These are phyloP conservation scores for Eupeodes latifasciatus DNA, from an alignment of 2,888 invertebrate species.

Conservation along the genomic window DNA sequence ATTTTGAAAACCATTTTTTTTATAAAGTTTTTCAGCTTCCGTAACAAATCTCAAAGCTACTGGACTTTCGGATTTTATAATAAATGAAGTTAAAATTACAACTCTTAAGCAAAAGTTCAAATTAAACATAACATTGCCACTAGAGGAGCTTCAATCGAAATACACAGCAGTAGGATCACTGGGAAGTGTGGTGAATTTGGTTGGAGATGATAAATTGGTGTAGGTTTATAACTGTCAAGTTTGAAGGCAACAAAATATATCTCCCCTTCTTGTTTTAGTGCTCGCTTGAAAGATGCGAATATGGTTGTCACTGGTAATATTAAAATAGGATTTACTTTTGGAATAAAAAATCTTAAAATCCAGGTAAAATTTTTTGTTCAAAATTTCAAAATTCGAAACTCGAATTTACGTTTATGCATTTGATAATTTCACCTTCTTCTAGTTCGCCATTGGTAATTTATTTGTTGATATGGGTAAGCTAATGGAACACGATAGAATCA, in stretches of 20 bases:
- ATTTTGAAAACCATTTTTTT: neutral
- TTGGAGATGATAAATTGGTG: conserved; percentile 81
- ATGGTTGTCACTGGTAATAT: conserved; percentile 79
- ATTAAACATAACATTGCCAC: conserved; percentile 50
- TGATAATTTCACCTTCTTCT: conserved; percentile 1
- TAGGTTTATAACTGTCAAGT: conserved; percentile 73
- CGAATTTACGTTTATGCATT: too few relatives aligned
- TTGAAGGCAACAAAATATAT: neutral
- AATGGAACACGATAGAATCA: conserved; percentile 80
- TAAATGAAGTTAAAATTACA: conserved; percentile 55
- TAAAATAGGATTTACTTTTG: conserved; percentile 73
- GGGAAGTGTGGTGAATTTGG: conserved; percentile 79
- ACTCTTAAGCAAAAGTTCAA: conserved; percentile 41
- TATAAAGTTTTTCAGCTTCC: conserved; percentile 59
- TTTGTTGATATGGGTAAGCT: conserved; percentile 79
- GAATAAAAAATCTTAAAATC: conserved; percentile 79
- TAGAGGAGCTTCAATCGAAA: conserved; percentile 76
- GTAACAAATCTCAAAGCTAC: conserved; percentile 39
- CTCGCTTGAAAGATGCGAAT: conserved; percentile 75
- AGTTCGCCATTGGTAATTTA: conserved; percentile 78
- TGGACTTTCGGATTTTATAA: conserved; percentile 58
- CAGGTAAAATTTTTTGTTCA: conserved; percentile 62
- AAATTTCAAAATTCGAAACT: too few relatives aligned
- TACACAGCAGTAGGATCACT: conserved; percentile 82
- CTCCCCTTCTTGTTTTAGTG: conserved; percentile 73